phyloP scores from a whole-genome alignment of 2,113 vertebrate species.

The Myotis brandtii region DNA sequence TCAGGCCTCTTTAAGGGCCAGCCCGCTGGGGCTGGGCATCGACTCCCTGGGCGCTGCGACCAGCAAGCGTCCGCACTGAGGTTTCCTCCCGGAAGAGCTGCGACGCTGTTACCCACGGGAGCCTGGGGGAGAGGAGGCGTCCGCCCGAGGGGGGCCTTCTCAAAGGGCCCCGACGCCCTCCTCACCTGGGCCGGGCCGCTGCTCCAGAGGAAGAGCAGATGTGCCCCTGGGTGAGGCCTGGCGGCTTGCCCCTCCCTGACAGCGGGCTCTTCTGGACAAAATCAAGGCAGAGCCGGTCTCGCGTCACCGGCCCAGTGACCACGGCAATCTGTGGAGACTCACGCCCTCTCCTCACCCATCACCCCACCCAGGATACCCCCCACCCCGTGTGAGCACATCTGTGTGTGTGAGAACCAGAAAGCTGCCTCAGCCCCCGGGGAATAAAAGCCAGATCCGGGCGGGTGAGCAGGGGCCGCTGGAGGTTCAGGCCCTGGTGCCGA shows the following conservation, averaged over 20 bases:
- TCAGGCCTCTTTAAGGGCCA: too few relatives aligned
- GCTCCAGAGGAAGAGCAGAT: neutral
- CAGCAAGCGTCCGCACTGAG: too few relatives aligned
- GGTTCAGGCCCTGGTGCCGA: too few relatives aligned
- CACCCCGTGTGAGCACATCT: neutral
- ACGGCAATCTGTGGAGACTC: neutral
- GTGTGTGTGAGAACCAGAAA: neutral
- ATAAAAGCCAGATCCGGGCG: neutral
- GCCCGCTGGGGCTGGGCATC: too few relatives aligned
- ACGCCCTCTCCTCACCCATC: neutral
- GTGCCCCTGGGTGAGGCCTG: neutral
- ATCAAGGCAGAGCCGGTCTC: too few relatives aligned
- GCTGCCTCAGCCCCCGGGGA: neutral
- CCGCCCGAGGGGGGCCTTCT: neutral
- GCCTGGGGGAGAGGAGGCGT: neutral
- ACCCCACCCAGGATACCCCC: rapidly evolving
- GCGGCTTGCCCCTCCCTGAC: neutral
- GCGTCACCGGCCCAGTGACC: neutral
- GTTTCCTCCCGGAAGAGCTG: neutral
- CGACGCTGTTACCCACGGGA: neutral
- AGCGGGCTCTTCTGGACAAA: neutral
- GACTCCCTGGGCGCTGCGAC: too few relatives aligned
- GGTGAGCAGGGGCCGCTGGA: neutral
- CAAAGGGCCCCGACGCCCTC: neutral
- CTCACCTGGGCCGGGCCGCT: neutral